phyloP scores from a whole-genome alignment of 1,140 invertebrate genomes.

The Dryas iulia region DNA sequence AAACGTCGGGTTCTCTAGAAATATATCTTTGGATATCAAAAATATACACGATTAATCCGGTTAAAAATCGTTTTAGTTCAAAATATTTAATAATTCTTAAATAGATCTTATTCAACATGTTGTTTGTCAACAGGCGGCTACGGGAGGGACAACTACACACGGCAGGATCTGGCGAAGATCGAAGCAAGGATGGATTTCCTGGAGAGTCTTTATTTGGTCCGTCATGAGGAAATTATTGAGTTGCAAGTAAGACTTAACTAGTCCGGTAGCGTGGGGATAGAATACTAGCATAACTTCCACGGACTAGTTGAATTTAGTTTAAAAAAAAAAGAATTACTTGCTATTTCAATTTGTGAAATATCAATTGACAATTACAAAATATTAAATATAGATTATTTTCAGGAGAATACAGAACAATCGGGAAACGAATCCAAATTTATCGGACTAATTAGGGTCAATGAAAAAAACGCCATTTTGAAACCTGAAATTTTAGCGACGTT shows the following conservation, averaged over 20 bases:
- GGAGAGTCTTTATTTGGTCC: slow-evolving; percentile 85
- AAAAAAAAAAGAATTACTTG: not conserved
- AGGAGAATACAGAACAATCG: not conserved
- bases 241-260: slow-evolving; percentile 66
- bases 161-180: not conserved
- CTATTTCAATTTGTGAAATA: not conserved
- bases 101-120: not conserved
- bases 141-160: not conserved
- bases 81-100: too few relatives aligned
- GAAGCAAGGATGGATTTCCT: slow-evolving; percentile 82
- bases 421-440: not conserved
- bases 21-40: too few relatives aligned
- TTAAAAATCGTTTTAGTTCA: too few relatives aligned
- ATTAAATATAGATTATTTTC: not conserved
- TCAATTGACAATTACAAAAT: not conserved
- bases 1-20: too few relatives aligned
- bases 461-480: not conserved
- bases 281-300: not conserved
- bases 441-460: slow-evolving; percentile 7
- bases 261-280: not conserved
- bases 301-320: not conserved
- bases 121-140: not conserved
- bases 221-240: slow-evolving; percentile 86
- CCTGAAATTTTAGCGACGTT: slow-evolving; percentile 11
- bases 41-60: too few relatives aligned